Base-by-base conservation (phyloP, 2,797 vertebrate species). In the Macroramphosus scolopax region DNA sequence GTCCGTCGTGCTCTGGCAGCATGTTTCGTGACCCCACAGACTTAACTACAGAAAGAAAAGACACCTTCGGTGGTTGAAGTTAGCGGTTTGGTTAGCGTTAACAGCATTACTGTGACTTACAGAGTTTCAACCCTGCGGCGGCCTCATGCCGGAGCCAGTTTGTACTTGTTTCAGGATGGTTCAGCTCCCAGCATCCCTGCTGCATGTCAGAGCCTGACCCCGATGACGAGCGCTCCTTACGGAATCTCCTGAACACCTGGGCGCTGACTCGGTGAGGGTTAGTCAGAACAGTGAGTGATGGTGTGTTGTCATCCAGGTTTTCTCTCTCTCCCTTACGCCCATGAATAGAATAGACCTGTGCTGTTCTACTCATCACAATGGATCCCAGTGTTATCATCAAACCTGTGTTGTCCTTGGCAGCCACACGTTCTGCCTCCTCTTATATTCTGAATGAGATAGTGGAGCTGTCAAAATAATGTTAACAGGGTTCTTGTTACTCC, bases 121-220 rank as follows among this genome's bases (percentile, higher is more conserved):
- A 33, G n/a, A 8, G 8, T 8, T 5, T 14, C 20, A 16, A 10
- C 26, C 41, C 12, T 9, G 6, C n/a, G 3, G 15, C 38, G 55
- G 12, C 65, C 58, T 68, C 60, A 31, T 4, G 38, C 33, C 45
- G 26, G 56, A 41, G n/a, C 85, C 54, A 46, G 80, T 72, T n/a
- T 8, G 28, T 68, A 44, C 82, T 71, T 85, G 83, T 75, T 56
- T 63, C 35, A 51, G 47, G 31, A 68, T 57, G 37, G 22, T 17
- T 64, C 40, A 30, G 20, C 49, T 32, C 48, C 22, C 41, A 24
- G 25, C 38, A 52, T 73, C 61, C 52, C 5, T 1, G 4, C 43
- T 63, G 52, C 78, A 16, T 78, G 84, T 85, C 53, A 17, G 42
- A 68, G 64, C 80, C 48, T 59, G 81, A 77, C 29, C 34, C 5